phyloP scores from a whole-genome alignment of 2,797 vertebrate species.

The Spinibarbus caldwelli region DNA sequence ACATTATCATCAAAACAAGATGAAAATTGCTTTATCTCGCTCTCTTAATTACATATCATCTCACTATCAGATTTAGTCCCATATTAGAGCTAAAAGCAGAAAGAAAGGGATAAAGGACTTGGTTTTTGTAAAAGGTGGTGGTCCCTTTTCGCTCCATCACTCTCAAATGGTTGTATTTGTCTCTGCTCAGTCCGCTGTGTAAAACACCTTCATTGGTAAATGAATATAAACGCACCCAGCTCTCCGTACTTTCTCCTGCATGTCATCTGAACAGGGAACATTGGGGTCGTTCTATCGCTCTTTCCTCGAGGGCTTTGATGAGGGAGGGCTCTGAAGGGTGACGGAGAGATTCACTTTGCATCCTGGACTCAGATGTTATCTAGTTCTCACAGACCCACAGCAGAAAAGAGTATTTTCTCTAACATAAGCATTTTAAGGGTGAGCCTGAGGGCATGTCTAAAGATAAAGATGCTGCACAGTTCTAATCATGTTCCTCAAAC shows the following conservation, averaged over 20 bases:
- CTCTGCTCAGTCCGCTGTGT: constrained; percentile 37
- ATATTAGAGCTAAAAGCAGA: constrained; percentile 32
- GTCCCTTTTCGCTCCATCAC: constrained; percentile 44
- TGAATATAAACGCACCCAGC: constrained; percentile 9
- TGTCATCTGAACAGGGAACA: constrained; percentile 26
- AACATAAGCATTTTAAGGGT: not conserved
- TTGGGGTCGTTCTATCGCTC: constrained; percentile 6
- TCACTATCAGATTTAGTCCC: not conserved
- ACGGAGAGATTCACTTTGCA: constrained; percentile 13
- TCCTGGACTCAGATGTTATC: constrained; percentile 14
- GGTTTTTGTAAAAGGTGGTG: constrained; percentile 45
- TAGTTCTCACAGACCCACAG: not conserved
- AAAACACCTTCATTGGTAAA: constrained; percentile 35
- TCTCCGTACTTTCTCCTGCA: constrained; percentile 1
- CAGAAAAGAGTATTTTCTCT: not conserved
- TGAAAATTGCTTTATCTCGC: not conserved
- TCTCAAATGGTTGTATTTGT: constrained; percentile 51
- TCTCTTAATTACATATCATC: not conserved
- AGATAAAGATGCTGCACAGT: not conserved
- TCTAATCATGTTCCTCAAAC: not conserved
- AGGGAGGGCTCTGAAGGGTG: constrained; percentile 17
- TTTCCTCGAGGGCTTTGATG: constrained; percentile 35
- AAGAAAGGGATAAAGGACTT: constrained; percentile 19
- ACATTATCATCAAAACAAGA: not conserved
- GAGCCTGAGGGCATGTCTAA: not conserved